Evolutionary conservation across 30 jellyfish, hydroid and myxozoan species (phyloP), one percentile per base, ranked within the genome.

Genomic region (Mastigias papua): DNA sequence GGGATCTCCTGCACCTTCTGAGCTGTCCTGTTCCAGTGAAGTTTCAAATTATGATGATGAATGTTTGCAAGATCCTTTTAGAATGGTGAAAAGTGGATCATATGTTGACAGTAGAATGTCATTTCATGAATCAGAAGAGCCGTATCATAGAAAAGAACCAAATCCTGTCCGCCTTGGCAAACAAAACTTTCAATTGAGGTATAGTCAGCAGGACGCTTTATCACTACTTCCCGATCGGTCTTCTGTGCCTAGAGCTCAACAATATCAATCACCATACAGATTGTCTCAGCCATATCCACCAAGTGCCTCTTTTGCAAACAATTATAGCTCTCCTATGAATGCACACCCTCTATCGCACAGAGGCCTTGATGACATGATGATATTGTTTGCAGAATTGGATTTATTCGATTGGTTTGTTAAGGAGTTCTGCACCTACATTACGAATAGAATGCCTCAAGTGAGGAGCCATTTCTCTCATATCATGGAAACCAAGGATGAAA

Each of bases 21-120:
- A 27, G 46, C 21, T 73, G 68, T 73, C 70, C 4, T 73, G n/a
- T 65, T 17, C 23, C 20, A 63, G 74, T 26, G 74, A 54, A 5
- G 17, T 54, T 10, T 19, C 67, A 54, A 54, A 54, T 19, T 16
- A 3, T 54, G 25, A 54, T 54, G 25, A 10, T 54, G 7, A 54
- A 11, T 6, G 7, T 54, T 10, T 25, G 17, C 13, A 42, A 42
- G 7, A 4, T 42, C 13, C n/a, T n/a, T n/a, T n/a, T n/a, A n/a
- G n/a, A n/a, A n/a, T n/a, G n/a, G n/a, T n/a, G n/a, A n/a, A n/a
- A n/a, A n/a, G n/a, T n/a, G n/a, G n/a, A n/a, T n/a, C n/a, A n/a
- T n/a, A n/a, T n/a, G n/a, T n/a, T n/a, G n/a, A n/a, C n/a, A n/a
- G n/a, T n/a, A n/a, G n/a, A n/a, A n/a, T n/a, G n/a, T n/a, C n/a